phyloP scores from a whole-genome alignment of 2,113 vertebrate species.

The Antigone vipio region DNA sequence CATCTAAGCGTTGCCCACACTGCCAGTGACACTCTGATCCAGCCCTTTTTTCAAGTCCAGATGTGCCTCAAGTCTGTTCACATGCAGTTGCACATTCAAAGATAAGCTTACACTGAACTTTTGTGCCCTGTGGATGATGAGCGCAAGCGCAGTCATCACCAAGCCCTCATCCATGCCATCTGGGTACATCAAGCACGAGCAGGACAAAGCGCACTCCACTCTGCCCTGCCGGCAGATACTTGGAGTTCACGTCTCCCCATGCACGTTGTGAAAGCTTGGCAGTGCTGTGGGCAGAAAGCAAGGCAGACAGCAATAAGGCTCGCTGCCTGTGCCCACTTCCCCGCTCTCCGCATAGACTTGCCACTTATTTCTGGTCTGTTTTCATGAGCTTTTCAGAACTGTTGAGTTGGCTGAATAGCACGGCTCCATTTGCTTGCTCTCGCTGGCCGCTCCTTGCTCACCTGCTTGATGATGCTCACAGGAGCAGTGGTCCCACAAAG shows the following conservation, averaged over 20 bases:
- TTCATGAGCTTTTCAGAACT: background rate
- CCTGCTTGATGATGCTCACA: background rate
- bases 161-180: background rate
- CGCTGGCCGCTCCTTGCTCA: background rate
- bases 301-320: background rate
- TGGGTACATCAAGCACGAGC: background rate
- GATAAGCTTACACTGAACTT: background rate
- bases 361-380: background rate
- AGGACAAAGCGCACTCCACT: fast-evolving
- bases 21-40: background rate
- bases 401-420: background rate
- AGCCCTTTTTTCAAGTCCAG: background rate
- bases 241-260: background rate
- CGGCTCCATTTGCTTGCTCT: fast-evolving
- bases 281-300: background rate
- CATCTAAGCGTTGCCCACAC: background rate
- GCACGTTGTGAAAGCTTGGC: background rate
- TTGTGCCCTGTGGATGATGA: background rate
- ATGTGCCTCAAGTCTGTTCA: background rate
- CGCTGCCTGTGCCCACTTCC: background rate
- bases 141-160: background rate
- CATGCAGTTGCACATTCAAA: background rate
- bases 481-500: background rate
- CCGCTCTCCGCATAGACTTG: background rate
- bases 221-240: background rate